Percentiles rank a stretch among this genome's conserved stretches.
Evolutionary conservation across 2,113 vertebrate genomes (phyloP).

Genomic region (Cyanistes caeruleus): DNA sequence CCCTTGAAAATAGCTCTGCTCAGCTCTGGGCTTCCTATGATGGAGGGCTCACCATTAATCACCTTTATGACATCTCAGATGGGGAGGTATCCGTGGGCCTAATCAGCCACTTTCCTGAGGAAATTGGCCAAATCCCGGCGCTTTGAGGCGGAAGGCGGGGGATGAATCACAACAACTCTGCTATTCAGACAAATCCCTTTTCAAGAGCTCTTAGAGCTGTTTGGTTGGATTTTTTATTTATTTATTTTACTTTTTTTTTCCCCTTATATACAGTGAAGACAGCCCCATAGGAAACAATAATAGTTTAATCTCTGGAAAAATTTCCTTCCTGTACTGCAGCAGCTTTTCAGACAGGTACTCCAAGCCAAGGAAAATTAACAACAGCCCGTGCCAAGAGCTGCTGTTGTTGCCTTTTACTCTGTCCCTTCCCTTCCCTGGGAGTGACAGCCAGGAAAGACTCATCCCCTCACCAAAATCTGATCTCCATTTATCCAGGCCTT

Average conservation of each 20-base stretch:
- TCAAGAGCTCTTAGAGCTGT: slow-evolving; percentile 76
- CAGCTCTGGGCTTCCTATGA: slow-evolving; percentile 75
- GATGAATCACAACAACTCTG: slow-evolving; percentile 76
- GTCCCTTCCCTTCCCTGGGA: slow-evolving; percentile 8
- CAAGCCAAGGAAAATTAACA: slow-evolving; percentile 78
- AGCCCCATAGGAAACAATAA: slow-evolving; percentile 86
- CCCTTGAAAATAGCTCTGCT: slow-evolving; percentile 79
- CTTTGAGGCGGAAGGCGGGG: slow-evolving; percentile 66
- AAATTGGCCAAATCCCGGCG: slow-evolving; percentile 79
- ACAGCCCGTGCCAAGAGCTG: slow-evolving; percentile 68
- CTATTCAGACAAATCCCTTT: slow-evolving; percentile 83
- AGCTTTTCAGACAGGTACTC: slow-evolving; percentile 77
- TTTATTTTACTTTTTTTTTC: slow-evolving; percentile 26
- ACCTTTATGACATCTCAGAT: slow-evolving; percentile 79
- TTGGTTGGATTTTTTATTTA: neutral
- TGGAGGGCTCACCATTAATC: slow-evolving; percentile 77
- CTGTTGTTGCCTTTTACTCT: slow-evolving; percentile 55
- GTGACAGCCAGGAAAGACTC: neutral
- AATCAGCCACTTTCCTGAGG: slow-evolving; percentile 85
- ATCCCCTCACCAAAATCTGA: neutral
- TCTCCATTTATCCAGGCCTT: neutral
- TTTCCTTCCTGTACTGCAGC: slow-evolving; percentile 82
- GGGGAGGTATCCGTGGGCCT: slow-evolving; percentile 74
- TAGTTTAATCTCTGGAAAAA: slow-evolving; percentile 85
- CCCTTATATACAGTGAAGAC: slow-evolving; percentile 67